A percentile compares a stretch with the other conserved stretches of the same genome.
phyloP scores from a whole-genome alignment of 2,888 invertebrate species.

The Yponomeuta plumbellus region DNA sequence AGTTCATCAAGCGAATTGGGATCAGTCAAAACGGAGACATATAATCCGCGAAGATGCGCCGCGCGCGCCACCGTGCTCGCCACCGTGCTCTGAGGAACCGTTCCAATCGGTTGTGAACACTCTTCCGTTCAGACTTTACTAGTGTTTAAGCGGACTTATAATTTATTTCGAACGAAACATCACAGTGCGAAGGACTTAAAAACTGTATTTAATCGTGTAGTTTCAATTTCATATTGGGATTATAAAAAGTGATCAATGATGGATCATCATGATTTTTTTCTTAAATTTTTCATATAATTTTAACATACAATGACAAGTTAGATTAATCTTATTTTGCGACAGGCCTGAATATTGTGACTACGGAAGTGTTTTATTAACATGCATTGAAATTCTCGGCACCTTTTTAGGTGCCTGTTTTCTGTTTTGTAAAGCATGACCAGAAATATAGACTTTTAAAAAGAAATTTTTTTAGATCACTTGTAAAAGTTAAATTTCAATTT shows the following conservation, averaged over 20 bases:
- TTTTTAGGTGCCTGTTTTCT: constrained; percentile 46
- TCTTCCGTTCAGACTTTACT: constrained; percentile 64
- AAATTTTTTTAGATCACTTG: not conserved
- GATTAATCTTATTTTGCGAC: constrained; percentile 26
- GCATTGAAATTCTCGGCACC: constrained; percentile 36
- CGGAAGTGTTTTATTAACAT: constrained; percentile 27
- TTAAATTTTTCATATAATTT: constrained; percentile 21
- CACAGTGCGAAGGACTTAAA: constrained; percentile 55
- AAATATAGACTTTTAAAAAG: not conserved
- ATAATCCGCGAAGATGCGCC: constrained; percentile 71
- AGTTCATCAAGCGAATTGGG: constrained; percentile 72
- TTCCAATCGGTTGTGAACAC: constrained; percentile 72
- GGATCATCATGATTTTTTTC: constrained; percentile 13
- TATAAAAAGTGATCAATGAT: constrained; percentile 14
- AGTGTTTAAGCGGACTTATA: constrained; percentile 67
- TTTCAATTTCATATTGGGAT: constrained; percentile 22
- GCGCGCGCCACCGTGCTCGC: constrained; percentile 72
- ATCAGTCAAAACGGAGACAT: constrained; percentile 74
- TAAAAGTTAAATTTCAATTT: not conserved
- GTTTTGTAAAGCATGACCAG: not conserved
- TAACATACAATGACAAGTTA: constrained; percentile 7
- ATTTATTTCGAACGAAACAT: constrained; percentile 66
- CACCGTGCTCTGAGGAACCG: constrained; percentile 70
- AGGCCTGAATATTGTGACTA: constrained; percentile 46
- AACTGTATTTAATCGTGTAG: constrained; percentile 28